Evolutionary conservation across 2,888 invertebrate species (phyloP).

Genomic region (Poecilobothrus nobilitatus): DNA sequence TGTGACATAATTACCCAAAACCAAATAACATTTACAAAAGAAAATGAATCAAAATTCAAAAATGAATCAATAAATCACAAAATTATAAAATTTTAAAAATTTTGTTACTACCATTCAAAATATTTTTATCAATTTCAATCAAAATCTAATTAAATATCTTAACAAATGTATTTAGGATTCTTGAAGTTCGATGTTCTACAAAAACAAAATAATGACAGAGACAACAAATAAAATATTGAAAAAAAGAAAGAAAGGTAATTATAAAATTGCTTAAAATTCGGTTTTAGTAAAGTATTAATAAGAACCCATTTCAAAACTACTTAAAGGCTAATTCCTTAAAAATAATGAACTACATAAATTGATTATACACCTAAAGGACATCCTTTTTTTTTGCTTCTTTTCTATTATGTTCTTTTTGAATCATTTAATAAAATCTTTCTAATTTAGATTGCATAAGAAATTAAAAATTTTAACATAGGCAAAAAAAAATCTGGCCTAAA

Average conservation of each 20-base stretch:
- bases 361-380: not conserved
- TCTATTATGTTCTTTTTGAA: not conserved
- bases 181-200: not conserved
- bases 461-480: not conserved
- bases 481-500: no score
- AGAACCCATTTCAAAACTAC: slow-evolving; percentile 9
- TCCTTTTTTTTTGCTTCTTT: no score
- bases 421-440: not conserved
- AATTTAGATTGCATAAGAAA: not conserved
- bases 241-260: not conserved
- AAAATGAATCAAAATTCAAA: no score
- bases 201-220: not conserved
- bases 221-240: not conserved
- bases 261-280: no score
- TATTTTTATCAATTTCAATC: slow-evolving; percentile 4
- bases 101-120: not conserved
- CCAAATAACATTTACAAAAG: no score
- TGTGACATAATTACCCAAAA: no score
- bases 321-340: slow-evolving; percentile 8
- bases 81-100: no score
- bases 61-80: no score
- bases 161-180: not conserved
- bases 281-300: not conserved
- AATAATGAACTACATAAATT: slow-evolving; percentile 12
- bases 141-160: not conserved